Conservation (phyloP, 2,888 invertebrate genomes). For the Agonopterix heracliana region DNA sequence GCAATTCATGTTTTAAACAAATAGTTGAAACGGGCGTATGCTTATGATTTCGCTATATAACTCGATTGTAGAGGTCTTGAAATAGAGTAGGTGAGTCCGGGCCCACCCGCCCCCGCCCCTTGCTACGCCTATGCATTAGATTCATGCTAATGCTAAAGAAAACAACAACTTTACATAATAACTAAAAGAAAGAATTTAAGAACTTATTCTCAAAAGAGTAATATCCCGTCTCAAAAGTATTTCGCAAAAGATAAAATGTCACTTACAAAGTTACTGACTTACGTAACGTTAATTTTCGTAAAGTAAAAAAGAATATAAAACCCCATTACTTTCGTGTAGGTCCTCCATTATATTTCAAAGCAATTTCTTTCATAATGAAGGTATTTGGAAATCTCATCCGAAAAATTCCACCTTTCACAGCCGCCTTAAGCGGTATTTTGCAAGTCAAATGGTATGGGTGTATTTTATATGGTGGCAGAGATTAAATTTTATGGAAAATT, state of each 20-base stretch:
- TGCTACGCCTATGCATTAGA: too few relatives aligned
- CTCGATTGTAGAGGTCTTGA: too few relatives aligned
- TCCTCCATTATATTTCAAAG: slow-evolving; percentile 17
- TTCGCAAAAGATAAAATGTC: neutral
- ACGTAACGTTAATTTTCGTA: neutral
- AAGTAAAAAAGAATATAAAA: slow-evolving; percentile 1
- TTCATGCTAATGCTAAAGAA: neutral
- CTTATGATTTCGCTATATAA: too few relatives aligned
- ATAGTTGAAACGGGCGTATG: too few relatives aligned
- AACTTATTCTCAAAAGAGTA: neutral
- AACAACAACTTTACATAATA: neutral
- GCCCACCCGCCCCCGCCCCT: too few relatives aligned
- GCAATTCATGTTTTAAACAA: too few relatives aligned
- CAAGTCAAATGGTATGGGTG: slow-evolving; percentile 35
- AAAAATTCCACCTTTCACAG: slow-evolving; percentile 25
- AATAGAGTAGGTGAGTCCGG: too few relatives aligned
- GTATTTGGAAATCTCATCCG: slow-evolving; percentile 26
- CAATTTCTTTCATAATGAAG: slow-evolving; percentile 36
- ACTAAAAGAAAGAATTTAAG: neutral
- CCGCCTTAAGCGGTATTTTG: slow-evolving; percentile 27
- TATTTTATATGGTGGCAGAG: slow-evolving; percentile 24
- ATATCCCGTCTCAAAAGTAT: neutral
- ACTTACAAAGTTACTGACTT: neutral
- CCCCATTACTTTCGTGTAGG: slow-evolving; percentile 2
- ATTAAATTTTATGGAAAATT: slow-evolving; percentile 19